A percentile compares a stretch with the other conserved stretches of the same genome.
Conservation (phyloP, 2,888 invertebrate species). For the Eucera pruinosa region DNA sequence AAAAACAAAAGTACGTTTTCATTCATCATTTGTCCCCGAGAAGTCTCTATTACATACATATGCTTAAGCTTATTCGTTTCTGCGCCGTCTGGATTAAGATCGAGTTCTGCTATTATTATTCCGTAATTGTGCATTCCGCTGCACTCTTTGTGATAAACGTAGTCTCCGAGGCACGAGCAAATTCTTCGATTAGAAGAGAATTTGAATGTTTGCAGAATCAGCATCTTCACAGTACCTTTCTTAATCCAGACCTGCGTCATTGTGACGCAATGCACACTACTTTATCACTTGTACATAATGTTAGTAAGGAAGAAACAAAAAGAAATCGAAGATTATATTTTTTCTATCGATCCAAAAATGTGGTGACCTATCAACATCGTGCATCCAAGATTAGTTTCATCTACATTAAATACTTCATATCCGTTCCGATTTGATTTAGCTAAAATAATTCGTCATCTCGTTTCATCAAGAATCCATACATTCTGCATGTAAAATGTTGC, state of each 20-base stretch:
- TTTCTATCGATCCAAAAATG: constrained; percentile 83
- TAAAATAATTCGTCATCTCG: constrained; percentile 12
- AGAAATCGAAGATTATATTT: constrained; percentile 83
- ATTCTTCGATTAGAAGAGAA: constrained; percentile 14
- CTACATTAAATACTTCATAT: constrained; percentile 39
- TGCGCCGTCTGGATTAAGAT: constrained; percentile 71
- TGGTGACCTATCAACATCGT: constrained; percentile 82
- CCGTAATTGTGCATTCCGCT: constrained; percentile 39
- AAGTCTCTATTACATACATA: constrained; percentile 76
- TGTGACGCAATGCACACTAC: constrained; percentile 80
- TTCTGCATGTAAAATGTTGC: constrained; percentile 67
- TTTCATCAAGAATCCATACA: constrained; percentile 28
- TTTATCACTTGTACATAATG: constrained; percentile 83
- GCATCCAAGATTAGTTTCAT: constrained; percentile 74
- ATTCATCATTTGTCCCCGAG: constrained; percentile 70
- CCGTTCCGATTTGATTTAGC: constrained; percentile 54
- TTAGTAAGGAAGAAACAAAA: constrained; percentile 77
- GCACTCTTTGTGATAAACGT: constrained; percentile 60
- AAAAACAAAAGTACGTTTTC: constrained; percentile 67
- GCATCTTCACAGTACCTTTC: constrained; percentile 55
- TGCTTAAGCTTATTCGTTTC: constrained; percentile 80
- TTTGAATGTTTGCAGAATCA: constrained; percentile 35
- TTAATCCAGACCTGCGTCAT: constrained; percentile 72
- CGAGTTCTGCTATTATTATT: constrained; percentile 35
- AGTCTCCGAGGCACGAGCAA: constrained; percentile 15